Base-by-base conservation (phyloP, 2,797 vertebrate genomes). In the Synaphobranchus kaupii region DNA sequence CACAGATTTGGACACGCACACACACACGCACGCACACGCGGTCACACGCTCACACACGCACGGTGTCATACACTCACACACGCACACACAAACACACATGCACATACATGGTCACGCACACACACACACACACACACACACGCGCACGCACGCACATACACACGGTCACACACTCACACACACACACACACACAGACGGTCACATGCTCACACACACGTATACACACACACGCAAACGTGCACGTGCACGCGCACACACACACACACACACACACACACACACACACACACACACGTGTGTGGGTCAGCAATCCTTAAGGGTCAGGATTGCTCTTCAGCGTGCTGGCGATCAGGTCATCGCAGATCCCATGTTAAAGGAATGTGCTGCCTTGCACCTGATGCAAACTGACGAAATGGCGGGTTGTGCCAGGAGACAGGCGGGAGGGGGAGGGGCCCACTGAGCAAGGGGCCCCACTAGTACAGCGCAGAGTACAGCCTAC, bases 401-500 rank as follows among this genome's bases (percentile, higher is more conserved):
- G 10, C 25, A 13, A 47, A 84, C 5, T 60, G 83, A 66, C 20
- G 17, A 31, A n/a, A 60, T 17, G 47, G 86, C 1, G 48, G 66
- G 31, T 28, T 52, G 25, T 39, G 92, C 92, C 91, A 91, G 88
- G 88, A 86, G 90, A 90, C 91, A 93, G 90, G 91, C 85, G 90
- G 78, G 68, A 92, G 89, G 93, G 93, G 92, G 94, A 93, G n/a
- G n/a, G n/a, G n/a, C n/a, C n/a, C n/a, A n/a, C n/a, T n/a, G n/a
- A 90, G 92, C 91, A 86, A 48, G 66, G 56, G 54, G 50, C 50
- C 22, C 66, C 39, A 82, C 81, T 48, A 44, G 34, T 20, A 17
- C 28, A 44, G 83, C 90, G 91, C 91, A 92, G 92, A 95, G 94
- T 94, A 93, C 93, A 90, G 90, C 87, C 91, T 88, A 95, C 92